phyloP scores from a whole-genome alignment of 2,888 invertebrate genomes.

The Lasioglossum malachurum region DNA sequence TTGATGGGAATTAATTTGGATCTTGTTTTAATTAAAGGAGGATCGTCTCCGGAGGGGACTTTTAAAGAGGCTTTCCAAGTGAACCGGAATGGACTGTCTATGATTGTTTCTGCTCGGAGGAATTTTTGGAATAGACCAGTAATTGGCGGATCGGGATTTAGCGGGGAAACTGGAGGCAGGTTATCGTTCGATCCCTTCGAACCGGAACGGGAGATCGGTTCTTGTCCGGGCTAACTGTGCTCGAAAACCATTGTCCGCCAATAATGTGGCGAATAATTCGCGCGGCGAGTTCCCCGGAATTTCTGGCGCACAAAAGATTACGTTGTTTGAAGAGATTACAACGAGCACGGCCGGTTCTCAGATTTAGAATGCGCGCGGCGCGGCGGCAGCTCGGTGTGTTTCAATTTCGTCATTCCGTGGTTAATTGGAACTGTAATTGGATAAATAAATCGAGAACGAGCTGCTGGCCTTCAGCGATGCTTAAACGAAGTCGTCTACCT shows the following conservation, averaged over 20 bases:
- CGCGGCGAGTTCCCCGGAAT: constrained; percentile 8
- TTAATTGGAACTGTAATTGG: constrained; percentile 8
- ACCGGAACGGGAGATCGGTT: neutral
- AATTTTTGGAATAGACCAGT: constrained; percentile 44
- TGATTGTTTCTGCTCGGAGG: constrained; percentile 56
- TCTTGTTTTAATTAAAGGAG: constrained; percentile 66
- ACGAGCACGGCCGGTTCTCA: neutral
- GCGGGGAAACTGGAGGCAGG: neutral
- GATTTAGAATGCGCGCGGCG: neutral
- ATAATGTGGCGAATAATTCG: constrained; percentile 39
- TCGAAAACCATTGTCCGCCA: neutral
- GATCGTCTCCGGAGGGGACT: constrained; percentile 55
- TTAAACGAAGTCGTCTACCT: neutral
- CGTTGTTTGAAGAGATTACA: neutral
- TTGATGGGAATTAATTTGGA: constrained; percentile 67
- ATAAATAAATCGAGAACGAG: neutral
- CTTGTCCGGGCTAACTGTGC: neutral
- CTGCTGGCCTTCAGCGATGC: neutral
- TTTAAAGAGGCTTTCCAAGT: constrained; percentile 38
- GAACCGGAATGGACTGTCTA: constrained; percentile 52
- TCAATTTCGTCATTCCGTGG: neutral
- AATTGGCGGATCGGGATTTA: constrained; percentile 39
- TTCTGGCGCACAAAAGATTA: neutral
- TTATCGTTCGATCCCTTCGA: constrained; percentile 4
- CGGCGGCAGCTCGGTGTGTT: neutral